phyloP scores from a whole-genome alignment of 2,888 invertebrate species.

The Spialia ferax region DNA sequence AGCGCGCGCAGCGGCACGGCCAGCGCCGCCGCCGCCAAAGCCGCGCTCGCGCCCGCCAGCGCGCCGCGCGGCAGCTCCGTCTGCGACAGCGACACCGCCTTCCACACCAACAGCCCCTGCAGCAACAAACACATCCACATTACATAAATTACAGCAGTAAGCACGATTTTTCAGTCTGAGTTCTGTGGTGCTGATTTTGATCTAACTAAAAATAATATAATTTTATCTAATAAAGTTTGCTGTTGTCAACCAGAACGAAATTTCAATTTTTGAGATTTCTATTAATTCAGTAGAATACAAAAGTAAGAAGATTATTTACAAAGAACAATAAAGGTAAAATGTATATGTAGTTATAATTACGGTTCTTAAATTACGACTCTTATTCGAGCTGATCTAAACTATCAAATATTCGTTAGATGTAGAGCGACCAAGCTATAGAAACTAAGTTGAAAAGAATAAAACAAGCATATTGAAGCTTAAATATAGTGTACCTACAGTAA shows the following conservation, averaged over 20 bases:
- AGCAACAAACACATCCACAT: no score
- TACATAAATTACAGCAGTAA: background rate
- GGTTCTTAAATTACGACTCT: no score
- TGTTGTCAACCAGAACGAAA: background rate
- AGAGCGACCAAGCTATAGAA: no score
- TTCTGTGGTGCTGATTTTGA: background rate
- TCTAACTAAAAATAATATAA: background rate
- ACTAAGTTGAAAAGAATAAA: no score
- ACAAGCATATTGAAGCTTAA: no score
- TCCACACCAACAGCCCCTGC: constrained; percentile 60
- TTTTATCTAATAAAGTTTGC: background rate
- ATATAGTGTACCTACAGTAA: no score
- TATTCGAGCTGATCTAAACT: no score
- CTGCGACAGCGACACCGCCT: constrained; percentile 50
- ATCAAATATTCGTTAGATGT: no score
- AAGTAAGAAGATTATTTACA: background rate
- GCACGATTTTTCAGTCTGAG: constrained; percentile 2
- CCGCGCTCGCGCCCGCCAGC: constrained; percentile 55
- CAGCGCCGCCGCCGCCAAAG: constrained; percentile 55
- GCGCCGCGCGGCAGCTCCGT: constrained; percentile 59
- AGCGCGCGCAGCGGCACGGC: constrained; percentile 65
- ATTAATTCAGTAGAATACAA: constrained; percentile 2
- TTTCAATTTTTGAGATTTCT: background rate
- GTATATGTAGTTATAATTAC: no score
- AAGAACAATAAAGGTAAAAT: background rate